phyloP scores from a whole-genome alignment of 2,797 vertebrate species.

The Acipenser transmontanus region DNA sequence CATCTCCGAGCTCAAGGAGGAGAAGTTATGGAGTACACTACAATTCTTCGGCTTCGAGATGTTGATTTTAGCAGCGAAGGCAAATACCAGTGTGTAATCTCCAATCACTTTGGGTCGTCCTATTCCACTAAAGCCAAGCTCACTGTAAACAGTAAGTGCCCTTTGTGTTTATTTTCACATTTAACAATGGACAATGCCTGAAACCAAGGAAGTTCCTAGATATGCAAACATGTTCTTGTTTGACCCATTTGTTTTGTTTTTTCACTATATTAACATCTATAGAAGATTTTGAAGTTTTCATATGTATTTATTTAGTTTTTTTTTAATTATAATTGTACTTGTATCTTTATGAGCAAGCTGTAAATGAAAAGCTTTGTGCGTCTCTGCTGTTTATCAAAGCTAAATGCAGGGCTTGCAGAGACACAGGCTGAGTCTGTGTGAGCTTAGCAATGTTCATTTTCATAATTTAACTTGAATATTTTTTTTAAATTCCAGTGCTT shows the following conservation, averaged over 20 bases:
- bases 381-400: not conserved
- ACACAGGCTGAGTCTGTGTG: not conserved
- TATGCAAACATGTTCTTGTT: too few species aligned
- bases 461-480: not conserved
- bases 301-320: too few species aligned
- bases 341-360: too few species aligned
- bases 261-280: too few species aligned
- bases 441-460: not conserved
- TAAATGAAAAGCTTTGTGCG: too few species aligned
- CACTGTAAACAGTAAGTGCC: constrained; percentile 86
- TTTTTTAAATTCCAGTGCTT: constrained; percentile 63
- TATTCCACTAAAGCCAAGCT: constrained; percentile 94
- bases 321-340: too few species aligned
- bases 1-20: constrained; percentile 75
- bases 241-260: too few species aligned
- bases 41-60: constrained; percentile 72
- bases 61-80: constrained; percentile 87
- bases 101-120: constrained; percentile 94
- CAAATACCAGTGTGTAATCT: constrained; percentile 95
- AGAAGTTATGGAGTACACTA: constrained; percentile 88
- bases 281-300: too few species aligned
- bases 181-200: too few species aligned
- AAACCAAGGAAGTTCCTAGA: too few species aligned
- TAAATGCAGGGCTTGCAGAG: not conserved
- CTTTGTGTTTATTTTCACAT: not conserved